Base-by-base conservation (phyloP, 2,888 invertebrate genomes). In the Ptychoptera albimana region DNA sequence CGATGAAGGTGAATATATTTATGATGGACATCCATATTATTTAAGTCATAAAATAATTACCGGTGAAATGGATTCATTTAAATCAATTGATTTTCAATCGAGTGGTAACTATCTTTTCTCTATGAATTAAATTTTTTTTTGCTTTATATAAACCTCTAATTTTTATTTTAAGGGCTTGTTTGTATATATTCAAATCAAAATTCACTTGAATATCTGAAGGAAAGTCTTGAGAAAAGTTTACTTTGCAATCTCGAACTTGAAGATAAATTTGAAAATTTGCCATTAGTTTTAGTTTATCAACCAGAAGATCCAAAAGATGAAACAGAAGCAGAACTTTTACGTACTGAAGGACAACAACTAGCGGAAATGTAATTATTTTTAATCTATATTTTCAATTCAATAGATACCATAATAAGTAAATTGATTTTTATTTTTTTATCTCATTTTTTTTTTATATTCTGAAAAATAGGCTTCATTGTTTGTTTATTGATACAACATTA, bases 151-250 rank as follows among this genome's bases (percentile, higher is more conserved):
- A 2, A 31, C 2, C 15, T 9, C 12, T 36, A 40, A 34, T 42
- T 13, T 23, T 43, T 56, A 15, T 13, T 16, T 54, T 7, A 57
- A 82, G 81, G 82, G 43, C 77, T 85, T 55, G 84, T 85, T 64
- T 87, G 87, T 64, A 83, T 87, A 15, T 96, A 86, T 64, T 86
- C 89, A 56, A 88, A 91, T 57, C 83, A 84, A 54, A 84, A 87
- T 56, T 85, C 91, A 0, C 85, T 94, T 57, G 91, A 93, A 58
- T 93, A 88, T 60, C 81, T 96, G 42, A 74, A 88, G 52, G 84
- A 85, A 46, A 89, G 89, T 61, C 73, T 96, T 51, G 89, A 93
- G 61, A 87, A 91, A 62, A 91, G 91, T 3, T 69, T 94, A 23
- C 69, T 92, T 9, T 83, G 86, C 13, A 91, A 92, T 70, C 71